A percentile compares a stretch with the other conserved stretches of the same genome.
These are phyloP conservation scores for Stenodema calcarata DNA, from an alignment of 2,888 invertebrate genomes.

Conservation along the genomic window DNA sequence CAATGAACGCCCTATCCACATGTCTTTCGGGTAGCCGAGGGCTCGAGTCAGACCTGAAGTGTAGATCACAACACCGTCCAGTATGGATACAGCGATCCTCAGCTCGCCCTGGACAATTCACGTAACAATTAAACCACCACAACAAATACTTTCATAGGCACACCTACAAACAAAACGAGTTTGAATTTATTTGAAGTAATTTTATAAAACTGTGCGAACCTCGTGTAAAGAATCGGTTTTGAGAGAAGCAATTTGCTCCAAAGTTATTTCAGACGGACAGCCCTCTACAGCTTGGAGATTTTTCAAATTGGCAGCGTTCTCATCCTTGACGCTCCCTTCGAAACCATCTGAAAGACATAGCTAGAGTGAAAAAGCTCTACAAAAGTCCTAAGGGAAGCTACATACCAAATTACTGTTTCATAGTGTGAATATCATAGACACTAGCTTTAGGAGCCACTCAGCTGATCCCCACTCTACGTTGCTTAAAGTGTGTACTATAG, in stretches of 20 bases:
- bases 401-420: too few relatives aligned
- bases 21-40: conserved; percentile 80
- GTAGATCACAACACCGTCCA: conserved; percentile 80
- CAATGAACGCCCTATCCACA: conserved; percentile 85
- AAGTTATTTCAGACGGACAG: background rate
- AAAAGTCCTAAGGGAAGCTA: background rate
- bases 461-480: too few relatives aligned
- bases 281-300: background rate
- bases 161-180: background rate
- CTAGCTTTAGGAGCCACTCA: too few relatives aligned
- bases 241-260: conserved; percentile 30
- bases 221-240: conserved; percentile 33
- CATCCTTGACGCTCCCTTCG: background rate
- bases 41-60: conserved; percentile 74
- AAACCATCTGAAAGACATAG: conserved; percentile 33
- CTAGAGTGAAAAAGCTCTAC: conserved; percentile 38
- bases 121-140: background rate
- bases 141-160: background rate
- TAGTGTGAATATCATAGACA: too few relatives aligned
- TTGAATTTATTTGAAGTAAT: background rate
- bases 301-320: background rate
- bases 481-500: too few relatives aligned
- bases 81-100: conserved; percentile 81
- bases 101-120: conserved; percentile 71
- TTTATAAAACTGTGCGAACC: conserved; percentile 8